Percentiles rank a stretch among this genome's conserved stretches.
Conservation (phyloP, 2,888 invertebrate species). For the Agrilus biguttatus region DNA sequence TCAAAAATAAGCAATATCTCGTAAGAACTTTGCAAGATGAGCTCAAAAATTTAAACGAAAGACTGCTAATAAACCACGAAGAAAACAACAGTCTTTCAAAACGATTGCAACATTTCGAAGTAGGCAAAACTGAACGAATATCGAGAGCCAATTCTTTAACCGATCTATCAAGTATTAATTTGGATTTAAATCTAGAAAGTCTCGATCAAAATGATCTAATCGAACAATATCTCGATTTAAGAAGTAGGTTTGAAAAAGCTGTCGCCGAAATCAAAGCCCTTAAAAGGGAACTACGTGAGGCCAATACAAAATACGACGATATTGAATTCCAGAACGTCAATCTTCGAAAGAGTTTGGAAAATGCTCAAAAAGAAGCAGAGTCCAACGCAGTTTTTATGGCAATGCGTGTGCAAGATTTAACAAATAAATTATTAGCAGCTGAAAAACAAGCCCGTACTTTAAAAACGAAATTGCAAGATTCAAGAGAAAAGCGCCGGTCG, state of each 20-base stretch:
- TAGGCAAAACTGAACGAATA: slow-evolving; percentile 38
- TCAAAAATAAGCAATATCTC: slow-evolving; percentile 47
- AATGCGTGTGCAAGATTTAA: slow-evolving; percentile 69
- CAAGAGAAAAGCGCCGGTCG: slow-evolving; percentile 64
- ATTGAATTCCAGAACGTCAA: slow-evolving; percentile 66
- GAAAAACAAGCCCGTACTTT: slow-evolving; percentile 68
- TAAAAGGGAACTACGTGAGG: slow-evolving; percentile 66
- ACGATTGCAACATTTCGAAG: slow-evolving; percentile 59
- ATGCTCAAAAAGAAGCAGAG: slow-evolving; percentile 45
- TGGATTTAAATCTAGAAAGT: slow-evolving; percentile 57
- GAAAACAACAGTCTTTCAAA: slow-evolving; percentile 63
- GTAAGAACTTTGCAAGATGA: slow-evolving; percentile 56
- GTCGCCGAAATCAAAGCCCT: slow-evolving; percentile 71
- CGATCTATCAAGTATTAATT: slow-evolving; percentile 66
- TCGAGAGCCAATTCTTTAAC: slow-evolving; percentile 65
- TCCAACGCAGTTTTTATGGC: slow-evolving; percentile 70
- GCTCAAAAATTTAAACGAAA: slow-evolving; percentile 49
- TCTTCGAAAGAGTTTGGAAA: slow-evolving; percentile 55
- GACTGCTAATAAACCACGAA: slow-evolving; percentile 53
- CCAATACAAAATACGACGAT: slow-evolving; percentile 66
- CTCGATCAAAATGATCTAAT: slow-evolving; percentile 63
- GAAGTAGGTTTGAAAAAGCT: slow-evolving; percentile 65
- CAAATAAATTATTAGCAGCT: slow-evolving; percentile 63
- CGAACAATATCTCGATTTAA: slow-evolving; percentile 67
- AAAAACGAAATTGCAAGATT: slow-evolving; percentile 68